Percentiles rank a stretch among this genome's conserved stretches.
phyloP scores from a whole-genome alignment of 2,888 invertebrate species.

The Colostygia pectinataria region DNA sequence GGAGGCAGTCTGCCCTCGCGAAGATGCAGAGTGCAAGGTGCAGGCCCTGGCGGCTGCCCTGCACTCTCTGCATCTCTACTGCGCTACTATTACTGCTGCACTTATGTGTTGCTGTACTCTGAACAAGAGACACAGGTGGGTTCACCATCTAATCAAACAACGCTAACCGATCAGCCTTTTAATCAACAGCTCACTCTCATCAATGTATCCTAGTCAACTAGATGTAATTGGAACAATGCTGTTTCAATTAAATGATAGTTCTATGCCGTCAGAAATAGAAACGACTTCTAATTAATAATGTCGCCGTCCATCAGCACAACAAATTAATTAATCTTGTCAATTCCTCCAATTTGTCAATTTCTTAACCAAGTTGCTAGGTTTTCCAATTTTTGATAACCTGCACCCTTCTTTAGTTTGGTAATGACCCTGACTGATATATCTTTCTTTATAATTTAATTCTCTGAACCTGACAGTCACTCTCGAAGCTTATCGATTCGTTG shows the following conservation, averaged over 20 bases:
- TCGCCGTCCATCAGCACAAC: neutral
- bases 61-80: conserved; percentile 72
- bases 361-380: too few relatives aligned
- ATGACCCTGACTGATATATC: too few relatives aligned
- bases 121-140: conserved; percentile 53
- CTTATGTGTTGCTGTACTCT: conserved; percentile 69
- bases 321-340: too few relatives aligned
- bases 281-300: neutral
- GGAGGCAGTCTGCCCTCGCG: conserved; percentile 66
- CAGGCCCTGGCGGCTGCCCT: conserved; percentile 65
- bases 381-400: too few relatives aligned
- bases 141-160: neutral
- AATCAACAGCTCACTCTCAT: too few relatives aligned
- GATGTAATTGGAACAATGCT: conserved; percentile 8
- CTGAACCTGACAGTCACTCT: too few relatives aligned
- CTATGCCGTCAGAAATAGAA: conserved; percentile 1
- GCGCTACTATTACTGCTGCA: conserved; percentile 66
- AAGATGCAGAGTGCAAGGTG: conserved; percentile 55
- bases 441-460: too few relatives aligned
- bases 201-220: neutral
- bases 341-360: too few relatives aligned
- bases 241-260: conserved; percentile 16
- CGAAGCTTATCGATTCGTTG: too few relatives aligned
- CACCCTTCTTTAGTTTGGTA: too few relatives aligned
- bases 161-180: neutral